phyloP scores from a whole-genome alignment of 1,140 invertebrate genomes.

The Pantala flavescens region DNA sequence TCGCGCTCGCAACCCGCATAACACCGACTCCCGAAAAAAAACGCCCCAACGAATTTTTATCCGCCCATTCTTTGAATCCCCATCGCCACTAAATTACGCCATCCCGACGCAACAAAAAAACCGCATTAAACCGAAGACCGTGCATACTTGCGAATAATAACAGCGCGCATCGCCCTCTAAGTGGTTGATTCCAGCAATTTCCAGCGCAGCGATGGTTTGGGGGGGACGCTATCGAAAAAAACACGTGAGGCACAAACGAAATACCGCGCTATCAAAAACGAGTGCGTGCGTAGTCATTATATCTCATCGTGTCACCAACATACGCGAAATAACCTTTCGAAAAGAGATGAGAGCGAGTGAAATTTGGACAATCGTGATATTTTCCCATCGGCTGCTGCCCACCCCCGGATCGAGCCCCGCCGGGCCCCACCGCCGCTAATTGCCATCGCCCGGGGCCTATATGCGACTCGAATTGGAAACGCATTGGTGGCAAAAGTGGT shows the following conservation, averaged over 20 bases:
- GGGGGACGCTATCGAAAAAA: not conserved
- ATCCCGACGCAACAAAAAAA: no score
- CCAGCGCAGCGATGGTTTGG: not conserved
- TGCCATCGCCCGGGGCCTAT: not conserved
- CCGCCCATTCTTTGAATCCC: no score
- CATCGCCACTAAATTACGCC: no score
- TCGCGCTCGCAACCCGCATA: no score
- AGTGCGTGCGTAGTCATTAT: constrained; percentile 8
- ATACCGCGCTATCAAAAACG: not conserved
- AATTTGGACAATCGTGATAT: not conserved
- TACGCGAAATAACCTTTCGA: constrained; percentile 5
- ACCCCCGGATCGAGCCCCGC: not conserved
- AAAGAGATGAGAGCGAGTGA: not conserved
- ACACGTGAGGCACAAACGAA: not conserved
- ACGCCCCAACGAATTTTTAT: no score
- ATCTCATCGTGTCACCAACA: constrained; percentile 1
- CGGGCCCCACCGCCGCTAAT: not conserved
- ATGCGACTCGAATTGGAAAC: not conserved
- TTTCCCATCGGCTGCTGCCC: not conserved
- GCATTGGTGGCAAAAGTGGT: not conserved
- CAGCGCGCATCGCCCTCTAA: not conserved
- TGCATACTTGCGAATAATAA: no score
- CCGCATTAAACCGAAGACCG: no score
- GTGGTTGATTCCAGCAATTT: not conserved
- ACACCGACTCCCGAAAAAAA: no score